Evolutionary conservation across 2,113 vertebrate genomes (phyloP).

Genomic region (Stigmatopora nigra): DNA sequence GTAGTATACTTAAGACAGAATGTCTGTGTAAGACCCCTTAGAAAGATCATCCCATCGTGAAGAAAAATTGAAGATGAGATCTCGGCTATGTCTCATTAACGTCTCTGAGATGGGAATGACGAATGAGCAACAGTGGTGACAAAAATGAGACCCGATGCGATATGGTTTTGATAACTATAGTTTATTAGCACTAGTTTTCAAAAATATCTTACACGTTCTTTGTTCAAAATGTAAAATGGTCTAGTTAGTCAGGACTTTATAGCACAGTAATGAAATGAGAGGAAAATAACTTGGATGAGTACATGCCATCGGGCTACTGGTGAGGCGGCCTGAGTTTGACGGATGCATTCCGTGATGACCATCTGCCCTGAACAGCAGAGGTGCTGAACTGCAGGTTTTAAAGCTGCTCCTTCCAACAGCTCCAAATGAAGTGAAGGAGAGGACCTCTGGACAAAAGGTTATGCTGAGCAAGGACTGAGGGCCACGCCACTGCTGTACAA

Average conservation of each 20-base stretch:
- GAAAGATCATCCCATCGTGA: conserved; percentile 38
- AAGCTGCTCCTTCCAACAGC: conserved; percentile 61
- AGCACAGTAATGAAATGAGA: background rate
- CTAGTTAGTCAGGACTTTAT: background rate
- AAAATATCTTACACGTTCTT: background rate
- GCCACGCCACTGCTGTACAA: conserved; percentile 76
- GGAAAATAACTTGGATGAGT: conserved; percentile 30
- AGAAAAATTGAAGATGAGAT: too few relatives aligned
- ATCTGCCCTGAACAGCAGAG: conserved; percentile 74
- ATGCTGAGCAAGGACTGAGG: conserved; percentile 71
- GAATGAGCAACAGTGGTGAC: too few relatives aligned
- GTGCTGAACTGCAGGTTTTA: conserved; percentile 72
- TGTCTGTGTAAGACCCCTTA: conserved; percentile 9
- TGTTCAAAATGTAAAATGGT: background rate
- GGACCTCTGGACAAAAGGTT: conserved; percentile 81
- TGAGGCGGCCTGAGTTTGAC: conserved; percentile 66
- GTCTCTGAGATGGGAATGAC: too few relatives aligned
- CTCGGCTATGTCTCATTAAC: too few relatives aligned
- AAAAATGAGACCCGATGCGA: too few relatives aligned
- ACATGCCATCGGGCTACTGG: conserved; percentile 43
- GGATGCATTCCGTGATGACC: conserved; percentile 72
- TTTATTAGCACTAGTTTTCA: too few relatives aligned
- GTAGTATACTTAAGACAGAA: conserved; percentile 4
- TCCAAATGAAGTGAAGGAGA: conserved; percentile 72
- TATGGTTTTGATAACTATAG: too few relatives aligned